These are phyloP conservation scores for Pantala flavescens DNA, from an alignment of 1,140 invertebrate genomes.

Conservation along the genomic window DNA sequence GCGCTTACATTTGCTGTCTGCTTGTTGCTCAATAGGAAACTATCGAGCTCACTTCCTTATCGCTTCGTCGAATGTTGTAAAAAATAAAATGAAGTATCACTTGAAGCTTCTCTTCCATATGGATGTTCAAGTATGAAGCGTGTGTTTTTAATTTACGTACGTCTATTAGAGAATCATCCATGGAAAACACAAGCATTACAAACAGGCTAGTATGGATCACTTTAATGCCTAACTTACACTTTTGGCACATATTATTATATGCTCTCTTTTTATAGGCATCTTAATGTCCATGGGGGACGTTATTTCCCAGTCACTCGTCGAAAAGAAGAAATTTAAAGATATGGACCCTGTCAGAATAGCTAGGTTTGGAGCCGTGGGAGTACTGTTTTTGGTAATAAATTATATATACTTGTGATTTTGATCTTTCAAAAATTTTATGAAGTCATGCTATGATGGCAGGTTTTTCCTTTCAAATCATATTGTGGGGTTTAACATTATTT, in stretches of 20 bases:
- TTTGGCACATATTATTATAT: not conserved
- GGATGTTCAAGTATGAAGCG: not conserved
- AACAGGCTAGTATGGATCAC: not conserved
- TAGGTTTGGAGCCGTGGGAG: conserved; percentile 9
- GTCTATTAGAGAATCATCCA: conserved; percentile 10
- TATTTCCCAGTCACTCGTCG: not conserved
- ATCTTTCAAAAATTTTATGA: not conserved
- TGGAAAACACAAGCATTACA: conserved; percentile 11
- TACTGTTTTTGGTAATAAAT: conserved; percentile 4
- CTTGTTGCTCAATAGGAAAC: not conserved
- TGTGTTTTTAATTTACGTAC: not conserved
- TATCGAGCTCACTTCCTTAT: not conserved
- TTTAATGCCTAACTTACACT: not conserved
- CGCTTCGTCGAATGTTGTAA: not conserved
- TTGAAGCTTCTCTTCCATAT: not conserved
- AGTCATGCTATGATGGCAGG: no score
- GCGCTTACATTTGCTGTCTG: no score
- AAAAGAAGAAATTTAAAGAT: conserved; percentile 11
- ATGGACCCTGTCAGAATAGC: conserved; percentile 13
- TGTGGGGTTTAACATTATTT: no score
- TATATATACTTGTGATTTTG: not conserved
- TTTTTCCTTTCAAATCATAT: no score
- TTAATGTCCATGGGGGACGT: conserved; percentile 7
- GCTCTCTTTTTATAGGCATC: not conserved
- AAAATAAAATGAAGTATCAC: not conserved